phyloP scores from a whole-genome alignment of 2,888 invertebrate species.

The Synanthedon tipuliformis region DNA sequence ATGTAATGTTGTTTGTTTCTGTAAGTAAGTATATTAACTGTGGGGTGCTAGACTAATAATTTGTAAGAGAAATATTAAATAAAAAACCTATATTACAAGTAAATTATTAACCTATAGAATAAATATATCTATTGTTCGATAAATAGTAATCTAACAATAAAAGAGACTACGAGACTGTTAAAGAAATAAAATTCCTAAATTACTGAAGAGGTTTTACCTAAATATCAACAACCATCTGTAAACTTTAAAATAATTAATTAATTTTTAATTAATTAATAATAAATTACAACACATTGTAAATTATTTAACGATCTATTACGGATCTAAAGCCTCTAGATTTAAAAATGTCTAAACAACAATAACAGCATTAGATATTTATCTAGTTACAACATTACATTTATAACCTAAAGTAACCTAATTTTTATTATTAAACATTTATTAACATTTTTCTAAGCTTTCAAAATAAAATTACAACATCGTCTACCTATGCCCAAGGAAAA shows the following conservation, averaged over 20 bases:
- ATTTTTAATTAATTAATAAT: conserved; percentile 32
- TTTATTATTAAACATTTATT: conserved; percentile 13
- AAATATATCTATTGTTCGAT: neutral
- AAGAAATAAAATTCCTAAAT: conserved; percentile 24
- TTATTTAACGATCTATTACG: conserved; percentile 19
- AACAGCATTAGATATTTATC: neutral
- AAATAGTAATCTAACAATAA: conserved; percentile 18
- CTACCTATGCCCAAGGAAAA: conserved; percentile 50
- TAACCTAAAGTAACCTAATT: conserved; percentile 7
- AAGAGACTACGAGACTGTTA: conserved; percentile 19
- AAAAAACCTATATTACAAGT: conserved; percentile 1
- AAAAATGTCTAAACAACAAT: neutral
- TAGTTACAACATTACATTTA: neutral
- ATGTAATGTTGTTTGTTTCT: conserved; percentile 1
- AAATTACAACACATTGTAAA: conserved; percentile 37
- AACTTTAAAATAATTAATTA: conserved; percentile 41
- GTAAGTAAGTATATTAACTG: conserved; percentile 38
- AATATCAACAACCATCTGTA: conserved; percentile 66
- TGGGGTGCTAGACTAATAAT: conserved; percentile 38
- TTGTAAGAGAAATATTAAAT: neutral
- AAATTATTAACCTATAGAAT: conserved; percentile 30
- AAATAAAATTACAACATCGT: conserved; percentile 54
- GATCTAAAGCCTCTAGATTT: conserved; percentile 55
- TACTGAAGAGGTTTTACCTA: conserved; percentile 56
- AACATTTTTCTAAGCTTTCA: conserved; percentile 33